phyloP scores from a whole-genome alignment of 2,113 vertebrate species.

The Brachypodius melanocephalos region DNA sequence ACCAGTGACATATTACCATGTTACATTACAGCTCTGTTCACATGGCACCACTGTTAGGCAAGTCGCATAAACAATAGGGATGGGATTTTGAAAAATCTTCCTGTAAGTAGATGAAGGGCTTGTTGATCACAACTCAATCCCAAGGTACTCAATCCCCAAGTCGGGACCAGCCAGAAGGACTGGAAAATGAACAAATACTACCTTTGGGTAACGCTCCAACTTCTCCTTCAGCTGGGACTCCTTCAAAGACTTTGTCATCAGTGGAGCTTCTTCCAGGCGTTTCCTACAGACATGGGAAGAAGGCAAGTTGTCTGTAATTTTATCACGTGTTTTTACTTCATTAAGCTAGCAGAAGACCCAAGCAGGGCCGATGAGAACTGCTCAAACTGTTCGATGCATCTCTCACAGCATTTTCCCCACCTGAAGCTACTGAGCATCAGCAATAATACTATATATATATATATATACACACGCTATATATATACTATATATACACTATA shows the following conservation, averaged over 20 bases:
- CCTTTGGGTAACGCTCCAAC: conserved; percentile 89
- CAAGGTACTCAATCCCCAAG: background rate
- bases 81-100: background rate
- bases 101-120: background rate
- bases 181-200: conserved; percentile 23
- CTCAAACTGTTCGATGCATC: background rate
- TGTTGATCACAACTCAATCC: background rate
- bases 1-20: background rate
- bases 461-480: too few species aligned
- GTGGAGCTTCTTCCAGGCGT: conserved; percentile 86
- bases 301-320: background rate
- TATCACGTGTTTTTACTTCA: background rate
- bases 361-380: background rate
- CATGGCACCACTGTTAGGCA: background rate
- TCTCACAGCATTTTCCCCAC: background rate
- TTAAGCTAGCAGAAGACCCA: background rate
- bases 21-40: background rate
- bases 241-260: conserved; percentile 83
- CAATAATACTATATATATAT: background rate
- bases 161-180: background rate
- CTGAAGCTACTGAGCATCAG: background rate
- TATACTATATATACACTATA: too few species aligned
- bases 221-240: conserved; percentile 87
- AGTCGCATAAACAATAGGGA: background rate
- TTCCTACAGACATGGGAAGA: conserved; percentile 70